Conservation (phyloP, 2,797 vertebrate species). For the Glossophaga mutica region DNA sequence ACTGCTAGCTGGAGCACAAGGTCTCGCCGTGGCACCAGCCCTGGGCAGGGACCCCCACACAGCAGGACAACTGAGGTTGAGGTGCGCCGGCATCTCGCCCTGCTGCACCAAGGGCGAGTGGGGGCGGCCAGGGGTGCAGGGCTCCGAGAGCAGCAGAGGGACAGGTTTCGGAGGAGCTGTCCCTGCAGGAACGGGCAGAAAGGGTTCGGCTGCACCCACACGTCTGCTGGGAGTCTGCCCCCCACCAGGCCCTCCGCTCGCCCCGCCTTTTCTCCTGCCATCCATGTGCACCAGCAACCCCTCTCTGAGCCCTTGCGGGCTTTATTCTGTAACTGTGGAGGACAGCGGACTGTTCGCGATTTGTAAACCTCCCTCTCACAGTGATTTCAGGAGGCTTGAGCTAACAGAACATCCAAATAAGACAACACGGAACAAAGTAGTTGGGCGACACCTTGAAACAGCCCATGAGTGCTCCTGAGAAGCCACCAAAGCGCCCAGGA, state of each 20-base stretch:
- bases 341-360: accelerated
- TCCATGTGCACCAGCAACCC: accelerated
- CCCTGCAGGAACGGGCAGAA: neutral
- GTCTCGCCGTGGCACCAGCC: accelerated
- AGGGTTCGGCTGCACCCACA: accelerated
- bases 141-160: accelerated
- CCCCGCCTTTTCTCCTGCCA: too few relatives aligned
- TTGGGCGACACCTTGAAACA: neutral
- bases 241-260: accelerated
- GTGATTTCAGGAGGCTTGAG: neutral
- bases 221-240: neutral
- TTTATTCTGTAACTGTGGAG: neutral
- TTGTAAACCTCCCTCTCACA: neutral
- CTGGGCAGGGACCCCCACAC: neutral
- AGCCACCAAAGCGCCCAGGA: too few relatives aligned
- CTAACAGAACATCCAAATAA: neutral
- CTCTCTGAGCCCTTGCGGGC: accelerated
- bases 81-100: accelerated
- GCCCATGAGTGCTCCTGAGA: neutral
- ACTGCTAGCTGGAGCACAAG: neutral
- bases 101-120: accelerated
- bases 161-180: neutral
- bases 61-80: neutral
- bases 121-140: accelerated
- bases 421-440: neutral